A percentile compares a stretch with the other conserved stretches of the same genome.
These are phyloP conservation scores for Gryllus longicercus DNA, from an alignment of 2,888 invertebrate species.

Conservation along the genomic window DNA sequence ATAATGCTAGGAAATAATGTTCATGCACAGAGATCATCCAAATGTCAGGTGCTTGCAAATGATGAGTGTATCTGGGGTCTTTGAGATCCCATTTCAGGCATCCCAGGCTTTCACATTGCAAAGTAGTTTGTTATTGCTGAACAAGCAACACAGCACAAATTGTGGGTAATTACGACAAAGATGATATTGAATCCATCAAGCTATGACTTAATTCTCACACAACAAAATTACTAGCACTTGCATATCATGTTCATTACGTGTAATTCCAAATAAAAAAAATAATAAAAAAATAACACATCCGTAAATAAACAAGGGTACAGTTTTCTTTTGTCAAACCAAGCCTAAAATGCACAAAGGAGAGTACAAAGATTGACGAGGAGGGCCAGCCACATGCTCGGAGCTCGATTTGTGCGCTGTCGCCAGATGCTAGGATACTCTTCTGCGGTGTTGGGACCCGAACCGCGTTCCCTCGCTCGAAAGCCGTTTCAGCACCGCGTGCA, in stretches of 20 bases:
- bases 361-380: too few species aligned
- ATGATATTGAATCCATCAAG: neutral
- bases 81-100: neutral
- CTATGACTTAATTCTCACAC: neutral
- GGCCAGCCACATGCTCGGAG: too few species aligned
- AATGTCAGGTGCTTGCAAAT: neutral
- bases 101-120: neutral
- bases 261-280: too few species aligned
- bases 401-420: too few species aligned
- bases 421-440: too few species aligned
- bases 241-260: neutral
- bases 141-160: slow-evolving; percentile 6
- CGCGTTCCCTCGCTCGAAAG: too few species aligned
- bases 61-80: neutral
- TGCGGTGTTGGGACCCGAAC: too few species aligned
- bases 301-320: too few species aligned
- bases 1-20: neutral
- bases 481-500: too few species aligned
- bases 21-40: neutral
- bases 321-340: too few species aligned
- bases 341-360: too few species aligned
- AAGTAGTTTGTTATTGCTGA: neutral
- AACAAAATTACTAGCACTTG: neutral
- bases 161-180: neutral
- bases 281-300: too few species aligned